Percentiles rank a stretch among this genome's conserved stretches.
These are phyloP conservation scores for Papilio polytes DNA, from an alignment of 1,140 invertebrate genomes.

Conservation along the genomic window DNA sequence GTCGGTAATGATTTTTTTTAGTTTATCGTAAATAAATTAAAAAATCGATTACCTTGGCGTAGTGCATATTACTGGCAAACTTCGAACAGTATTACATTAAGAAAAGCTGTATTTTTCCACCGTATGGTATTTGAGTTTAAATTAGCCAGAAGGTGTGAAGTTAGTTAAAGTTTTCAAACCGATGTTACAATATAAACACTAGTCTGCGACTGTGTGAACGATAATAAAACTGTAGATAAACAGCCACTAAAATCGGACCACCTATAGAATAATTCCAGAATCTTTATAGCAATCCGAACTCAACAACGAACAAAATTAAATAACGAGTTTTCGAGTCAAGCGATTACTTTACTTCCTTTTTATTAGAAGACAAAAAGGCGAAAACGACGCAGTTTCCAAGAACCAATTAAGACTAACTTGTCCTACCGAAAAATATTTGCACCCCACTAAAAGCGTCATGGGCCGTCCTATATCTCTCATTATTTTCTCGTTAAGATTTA, in stretches of 20 bases:
- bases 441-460: conserved; percentile 50
- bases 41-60: background rate
- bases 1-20: too few species aligned
- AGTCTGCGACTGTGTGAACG: conserved; percentile 50
- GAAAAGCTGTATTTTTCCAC: conserved; percentile 52
- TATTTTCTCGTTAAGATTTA: conserved; percentile 70
- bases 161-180: conserved; percentile 50
- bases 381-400: conserved; percentile 52
- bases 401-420: conserved; percentile 66
- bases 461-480: conserved; percentile 52
- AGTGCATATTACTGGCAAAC: background rate
- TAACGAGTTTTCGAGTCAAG: background rate
- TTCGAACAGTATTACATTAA: background rate
- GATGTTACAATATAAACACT: conserved; percentile 52
- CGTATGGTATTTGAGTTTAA: conserved; percentile 53
- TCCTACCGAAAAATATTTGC: conserved; percentile 53
- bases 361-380: conserved; percentile 26
- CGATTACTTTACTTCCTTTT: conserved; percentile 34
- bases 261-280: background rate
- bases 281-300: conserved; percentile 8
- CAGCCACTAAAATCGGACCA: background rate
- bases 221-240: conserved; percentile 36
- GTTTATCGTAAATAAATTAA: too few species aligned
- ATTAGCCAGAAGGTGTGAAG: conserved; percentile 57
- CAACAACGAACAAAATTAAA: conserved; percentile 36